Evolutionary conservation across 1,140 invertebrate genomes (phyloP), one percentile per base, ranked within the genome.

Genomic region (Drosophila bipectinata): DNA sequence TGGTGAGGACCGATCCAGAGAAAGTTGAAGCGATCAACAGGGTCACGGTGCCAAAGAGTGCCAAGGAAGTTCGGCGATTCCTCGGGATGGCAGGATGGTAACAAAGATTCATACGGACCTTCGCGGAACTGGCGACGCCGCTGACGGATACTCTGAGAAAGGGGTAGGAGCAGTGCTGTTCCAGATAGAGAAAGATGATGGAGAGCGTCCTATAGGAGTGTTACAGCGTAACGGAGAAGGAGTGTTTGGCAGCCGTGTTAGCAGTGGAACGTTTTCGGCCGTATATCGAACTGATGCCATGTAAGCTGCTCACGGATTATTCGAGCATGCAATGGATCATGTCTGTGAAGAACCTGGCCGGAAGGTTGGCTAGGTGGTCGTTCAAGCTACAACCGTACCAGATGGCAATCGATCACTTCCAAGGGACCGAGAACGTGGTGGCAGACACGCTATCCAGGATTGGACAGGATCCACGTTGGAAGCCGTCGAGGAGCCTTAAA

Each of bases 21-120:
- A 76, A 74, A 32, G 69, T 85, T 0, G 21, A 39, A 9, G 72
- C 80, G 0, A 79, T 84, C 1, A 8, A 39, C 4, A 41, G 55
- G 1, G 71, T 54, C 3, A 53, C 58, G 0, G 18, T 14, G 3
- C 74, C 58, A 1, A 61, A 7, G 8, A 57, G 53, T 9, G 39
- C 52, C 0, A 34, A 48, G 4, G 51, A 77, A n/a, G 41, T 63
- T 3, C 9, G 69, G 4, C 18, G 52, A 3, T 59, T 77, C 21
- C 12, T 68, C 15, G 53, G 62, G 3, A 51, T 32, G 1, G 1
- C 21, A 53, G 62, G 7, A 45, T 24, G 69, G 2, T 77, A 62
- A 9, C n/a, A 48, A 0, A 37, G 62, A 0, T 74, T 69, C 12
- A 56, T 66, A 0, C 9, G 18, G 8, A 32, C 60, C 21, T 72